Evolutionary conservation across 1,140 invertebrate species (phyloP).

Genomic region (Bombus superbus): DNA sequence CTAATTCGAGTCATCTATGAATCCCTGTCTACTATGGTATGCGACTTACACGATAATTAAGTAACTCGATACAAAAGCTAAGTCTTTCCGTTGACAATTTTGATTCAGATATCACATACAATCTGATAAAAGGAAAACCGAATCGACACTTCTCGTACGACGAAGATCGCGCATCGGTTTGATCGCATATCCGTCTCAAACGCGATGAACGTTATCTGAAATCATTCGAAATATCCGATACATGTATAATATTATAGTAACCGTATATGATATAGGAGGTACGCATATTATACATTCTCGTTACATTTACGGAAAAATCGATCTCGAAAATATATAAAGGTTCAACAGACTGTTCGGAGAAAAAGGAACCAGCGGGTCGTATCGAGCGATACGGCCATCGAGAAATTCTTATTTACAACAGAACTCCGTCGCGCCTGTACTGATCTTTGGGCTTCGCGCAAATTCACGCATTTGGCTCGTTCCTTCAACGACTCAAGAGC

Average conservation of each 20-base stretch:
- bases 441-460: background rate
- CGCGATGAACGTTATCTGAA: background rate
- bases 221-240: constrained; percentile 29
- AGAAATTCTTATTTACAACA: constrained; percentile 62
- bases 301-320: constrained; percentile 48
- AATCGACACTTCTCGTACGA: constrained; percentile 4
- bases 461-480: background rate
- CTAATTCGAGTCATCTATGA: background rate
- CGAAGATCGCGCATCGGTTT: constrained; percentile 22
- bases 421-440: constrained; percentile 16
- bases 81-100: constrained; percentile 22
- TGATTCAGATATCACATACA: constrained; percentile 35
- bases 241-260: constrained; percentile 18
- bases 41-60: background rate
- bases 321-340: constrained; percentile 60
- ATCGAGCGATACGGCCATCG: constrained; percentile 6
- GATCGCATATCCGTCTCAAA: constrained; percentile 9
- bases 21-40: background rate
- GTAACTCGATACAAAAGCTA: constrained; percentile 35
- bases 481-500: constrained; percentile 15
- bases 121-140: background rate
- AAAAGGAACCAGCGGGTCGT: constrained; percentile 23
- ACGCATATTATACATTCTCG: constrained; percentile 45
- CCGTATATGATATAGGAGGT: constrained; percentile 21
- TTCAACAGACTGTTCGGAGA: constrained; percentile 38